Evolutionary conservation across 1,140 invertebrate genomes (phyloP).

Genomic region (Rhagoletis pomonella): DNA sequence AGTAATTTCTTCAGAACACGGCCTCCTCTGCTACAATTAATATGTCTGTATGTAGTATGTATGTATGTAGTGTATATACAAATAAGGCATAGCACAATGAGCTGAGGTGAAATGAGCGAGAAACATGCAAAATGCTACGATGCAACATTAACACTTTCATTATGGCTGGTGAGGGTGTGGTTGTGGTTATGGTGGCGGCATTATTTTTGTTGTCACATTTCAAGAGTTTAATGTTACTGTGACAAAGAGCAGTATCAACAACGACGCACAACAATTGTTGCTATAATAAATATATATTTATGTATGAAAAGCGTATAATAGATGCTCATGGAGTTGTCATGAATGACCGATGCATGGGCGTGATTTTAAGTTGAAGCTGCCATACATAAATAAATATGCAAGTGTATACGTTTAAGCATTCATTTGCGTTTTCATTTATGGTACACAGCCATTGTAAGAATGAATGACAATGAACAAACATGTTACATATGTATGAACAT

Average conservation of each 20-base stretch:
- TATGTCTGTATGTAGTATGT: neutral
- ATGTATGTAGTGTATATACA: neutral
- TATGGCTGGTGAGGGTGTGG: constrained; percentile 22
- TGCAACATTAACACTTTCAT: constrained; percentile 22
- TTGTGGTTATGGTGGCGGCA: constrained; percentile 20
- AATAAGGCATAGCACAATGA: neutral
- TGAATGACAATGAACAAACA: neutral
- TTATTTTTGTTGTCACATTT: constrained; percentile 50
- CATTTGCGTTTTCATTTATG: neutral
- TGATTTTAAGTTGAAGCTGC: neutral
- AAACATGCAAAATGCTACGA: neutral
- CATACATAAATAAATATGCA: neutral
- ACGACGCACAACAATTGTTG: constrained; percentile 21
- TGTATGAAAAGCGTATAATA: constrained; percentile 23
- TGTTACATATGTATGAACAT: neutral
- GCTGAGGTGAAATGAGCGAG: constrained; percentile 6
- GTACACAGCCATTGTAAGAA: neutral
- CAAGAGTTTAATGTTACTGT: constrained; percentile 41
- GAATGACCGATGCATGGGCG: constrained; percentile 41
- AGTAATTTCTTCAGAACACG: neutral
- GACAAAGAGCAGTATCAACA: constrained; percentile 40
- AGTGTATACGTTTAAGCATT: neutral
- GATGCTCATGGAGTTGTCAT: neutral
- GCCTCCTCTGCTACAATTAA: neutral
- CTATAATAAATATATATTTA: constrained; percentile 46